Evolutionary conservation across 2,797 vertebrate species (phyloP).

Genomic region (Microhierax caerulescens): DNA sequence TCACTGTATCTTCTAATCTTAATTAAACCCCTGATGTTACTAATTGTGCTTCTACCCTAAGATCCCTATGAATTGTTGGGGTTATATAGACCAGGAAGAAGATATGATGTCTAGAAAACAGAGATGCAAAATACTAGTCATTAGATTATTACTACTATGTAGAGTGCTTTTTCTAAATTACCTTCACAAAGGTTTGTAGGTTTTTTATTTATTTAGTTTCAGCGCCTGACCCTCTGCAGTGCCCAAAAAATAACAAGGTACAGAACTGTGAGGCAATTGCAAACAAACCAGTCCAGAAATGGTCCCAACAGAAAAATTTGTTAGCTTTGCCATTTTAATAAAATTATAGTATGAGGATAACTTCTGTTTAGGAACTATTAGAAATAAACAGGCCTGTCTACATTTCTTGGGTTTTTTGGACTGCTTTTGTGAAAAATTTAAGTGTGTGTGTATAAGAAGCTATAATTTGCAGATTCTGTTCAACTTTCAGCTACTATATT

Average conservation of each 20-base stretch:
- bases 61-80: neutral
- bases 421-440: neutral
- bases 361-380: neutral
- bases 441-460: neutral
- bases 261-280: neutral
- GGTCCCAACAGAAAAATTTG: neutral
- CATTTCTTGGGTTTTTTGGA: rapidly evolving
- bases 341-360: neutral
- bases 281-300: neutral
- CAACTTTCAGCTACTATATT: neutral
- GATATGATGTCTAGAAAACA: neutral
- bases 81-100: neutral
- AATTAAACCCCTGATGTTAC: neutral
- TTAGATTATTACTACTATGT: rapidly evolving
- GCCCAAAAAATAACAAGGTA: rapidly evolving
- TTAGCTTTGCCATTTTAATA: neutral
- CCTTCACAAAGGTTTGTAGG: neutral
- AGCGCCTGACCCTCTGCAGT: neutral
- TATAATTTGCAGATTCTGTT: neutral
- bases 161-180: neutral
- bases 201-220: neutral
- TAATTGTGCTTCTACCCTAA: neutral
- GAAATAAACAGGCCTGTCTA: neutral
- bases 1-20: neutral
- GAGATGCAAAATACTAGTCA: neutral